These are phyloP conservation scores for Hybognathus amarus DNA, from an alignment of 2,797 vertebrate species.

Conservation along the genomic window DNA sequence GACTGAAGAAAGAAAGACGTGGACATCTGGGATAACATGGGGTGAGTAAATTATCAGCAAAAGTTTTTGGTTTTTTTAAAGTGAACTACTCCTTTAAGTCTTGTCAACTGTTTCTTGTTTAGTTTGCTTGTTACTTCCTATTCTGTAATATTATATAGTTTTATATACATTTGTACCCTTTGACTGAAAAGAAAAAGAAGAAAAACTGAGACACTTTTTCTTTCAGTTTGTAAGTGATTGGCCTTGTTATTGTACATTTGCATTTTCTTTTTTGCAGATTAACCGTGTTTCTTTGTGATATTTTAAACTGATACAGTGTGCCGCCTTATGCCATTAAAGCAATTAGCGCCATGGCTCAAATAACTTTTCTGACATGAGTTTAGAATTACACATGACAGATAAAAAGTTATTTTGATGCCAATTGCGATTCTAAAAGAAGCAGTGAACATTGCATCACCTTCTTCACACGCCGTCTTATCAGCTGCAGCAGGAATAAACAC, in stretches of 20 bases:
- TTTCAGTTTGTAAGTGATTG: not conserved
- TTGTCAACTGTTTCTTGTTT: too few species aligned
- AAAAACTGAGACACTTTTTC: not conserved
- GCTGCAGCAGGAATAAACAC: conserved; percentile 40
- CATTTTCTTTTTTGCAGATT: conserved; percentile 17
- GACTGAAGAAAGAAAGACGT: too few species aligned
- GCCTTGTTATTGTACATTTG: not conserved
- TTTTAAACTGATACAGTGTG: not conserved
- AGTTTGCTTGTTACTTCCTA: too few species aligned
- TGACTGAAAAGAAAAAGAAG: too few species aligned
- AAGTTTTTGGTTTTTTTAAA: too few species aligned
- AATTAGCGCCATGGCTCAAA: conserved; percentile 17
- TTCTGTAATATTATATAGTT: too few species aligned
- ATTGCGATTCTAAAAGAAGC: conserved; percentile 12
- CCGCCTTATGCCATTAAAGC: conserved; percentile 8
- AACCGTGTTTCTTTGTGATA: conserved; percentile 2
- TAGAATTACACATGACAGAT: conserved; percentile 10
- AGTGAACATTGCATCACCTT: conserved; percentile 23
- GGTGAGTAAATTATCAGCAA: too few species aligned
- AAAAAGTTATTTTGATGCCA: conserved; percentile 25
- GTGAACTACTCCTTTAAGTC: too few species aligned
- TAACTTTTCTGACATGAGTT: not conserved
- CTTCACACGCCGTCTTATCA: conserved; percentile 15
- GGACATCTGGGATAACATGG: too few species aligned
- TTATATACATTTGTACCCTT: too few species aligned